Evolutionary conservation across 2,113 vertebrate species (phyloP).

Genomic region (Vulpes ferrilata): DNA sequence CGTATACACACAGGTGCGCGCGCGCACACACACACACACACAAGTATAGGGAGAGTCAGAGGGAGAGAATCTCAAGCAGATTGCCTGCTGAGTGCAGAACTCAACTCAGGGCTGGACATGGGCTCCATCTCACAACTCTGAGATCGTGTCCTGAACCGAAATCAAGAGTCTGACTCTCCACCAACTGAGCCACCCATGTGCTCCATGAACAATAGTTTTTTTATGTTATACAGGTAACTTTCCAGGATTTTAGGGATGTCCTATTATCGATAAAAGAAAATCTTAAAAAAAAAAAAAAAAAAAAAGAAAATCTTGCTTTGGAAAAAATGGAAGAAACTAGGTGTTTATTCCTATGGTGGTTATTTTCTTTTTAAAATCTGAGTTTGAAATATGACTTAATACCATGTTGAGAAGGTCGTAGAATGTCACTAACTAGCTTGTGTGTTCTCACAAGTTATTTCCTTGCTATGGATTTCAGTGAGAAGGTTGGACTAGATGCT

Average conservation of each 20-base stretch:
- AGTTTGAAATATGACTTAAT: conserved; percentile 40
- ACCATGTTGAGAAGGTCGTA: conserved; percentile 13
- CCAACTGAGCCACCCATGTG: background rate
- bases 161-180: background rate
- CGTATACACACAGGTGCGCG: fast-evolving
- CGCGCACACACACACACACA: background rate
- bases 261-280: background rate
- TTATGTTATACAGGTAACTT: conserved; percentile 1
- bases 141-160: background rate
- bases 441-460: conserved; percentile 36
- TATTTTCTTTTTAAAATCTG: conserved; percentile 50
- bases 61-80: background rate
- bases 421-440: background rate
- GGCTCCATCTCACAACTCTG: background rate
- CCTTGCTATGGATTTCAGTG: conserved; percentile 5
- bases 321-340: conserved; percentile 1
- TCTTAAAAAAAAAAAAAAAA: background rate
- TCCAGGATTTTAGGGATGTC: conserved; percentile 38
- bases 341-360: conserved; percentile 38
- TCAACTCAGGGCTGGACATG: too few relatives aligned
- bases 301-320: conserved; percentile 34
- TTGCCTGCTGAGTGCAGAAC: too few relatives aligned
- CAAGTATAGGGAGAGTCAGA: background rate
- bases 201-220: background rate
- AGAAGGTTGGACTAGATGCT: background rate